A percentile compares a stretch with the other conserved stretches of the same genome.
Evolutionary conservation across 2,113 vertebrate species (phyloP).

Genomic region (Pangasianodon gigas): DNA sequence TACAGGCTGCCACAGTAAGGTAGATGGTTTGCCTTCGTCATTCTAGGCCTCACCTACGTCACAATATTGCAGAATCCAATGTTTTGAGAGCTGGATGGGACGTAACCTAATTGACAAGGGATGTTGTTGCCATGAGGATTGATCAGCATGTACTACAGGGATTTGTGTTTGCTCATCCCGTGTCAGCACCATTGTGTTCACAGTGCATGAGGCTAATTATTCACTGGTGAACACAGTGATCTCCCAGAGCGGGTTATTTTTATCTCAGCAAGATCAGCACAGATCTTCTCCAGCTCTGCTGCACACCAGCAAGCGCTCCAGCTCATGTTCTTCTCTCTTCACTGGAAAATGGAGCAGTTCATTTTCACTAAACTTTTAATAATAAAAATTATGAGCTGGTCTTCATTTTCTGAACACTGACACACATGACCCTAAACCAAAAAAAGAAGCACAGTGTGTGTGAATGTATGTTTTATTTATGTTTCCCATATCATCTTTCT

Average conservation of each 20-base stretch:
- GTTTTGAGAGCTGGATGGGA: not conserved
- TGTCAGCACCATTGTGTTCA: not conserved
- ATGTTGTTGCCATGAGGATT: constrained; percentile 5
- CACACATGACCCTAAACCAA: not conserved
- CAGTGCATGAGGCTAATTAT: constrained; percentile 26
- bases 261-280: constrained; percentile 14
- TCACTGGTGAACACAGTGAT: constrained; percentile 18
- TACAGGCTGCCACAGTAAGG: not conserved
- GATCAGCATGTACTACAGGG: not conserved
- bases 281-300: not conserved
- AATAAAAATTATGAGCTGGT: not conserved
- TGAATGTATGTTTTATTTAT: not conserved
- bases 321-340: not conserved
- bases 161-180: not conserved
- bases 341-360: too few relatives aligned
- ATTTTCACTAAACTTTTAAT: not conserved
- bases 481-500: not conserved
- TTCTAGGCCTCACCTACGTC: not conserved
- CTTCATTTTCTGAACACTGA: not conserved
- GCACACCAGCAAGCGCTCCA: not conserved
- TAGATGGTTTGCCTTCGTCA: not conserved
- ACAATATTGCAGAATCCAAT: not conserved
- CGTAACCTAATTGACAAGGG: constrained; percentile 3
- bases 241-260: constrained; percentile 16
- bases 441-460: not conserved